These are phyloP conservation scores for Trematomus bernacchii DNA, from an alignment of 2,797 vertebrate species.

Conservation along the genomic window DNA sequence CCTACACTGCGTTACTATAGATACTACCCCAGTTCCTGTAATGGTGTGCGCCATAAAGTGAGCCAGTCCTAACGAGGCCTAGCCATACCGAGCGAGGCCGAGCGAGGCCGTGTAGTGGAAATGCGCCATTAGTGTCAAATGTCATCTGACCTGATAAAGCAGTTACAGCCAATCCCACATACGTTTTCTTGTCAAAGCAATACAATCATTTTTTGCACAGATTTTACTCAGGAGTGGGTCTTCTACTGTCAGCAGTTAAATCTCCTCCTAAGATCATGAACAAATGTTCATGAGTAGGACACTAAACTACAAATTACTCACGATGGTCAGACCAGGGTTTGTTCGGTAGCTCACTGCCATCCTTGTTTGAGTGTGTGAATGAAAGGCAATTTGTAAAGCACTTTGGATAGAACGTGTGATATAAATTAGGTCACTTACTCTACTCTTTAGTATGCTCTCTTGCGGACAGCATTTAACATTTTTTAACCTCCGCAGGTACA, in stretches of 20 bases:
- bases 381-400: neutral
- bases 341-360: neutral
- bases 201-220: neutral
- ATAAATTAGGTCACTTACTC: neutral
- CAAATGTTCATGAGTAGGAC: neutral
- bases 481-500: neutral
- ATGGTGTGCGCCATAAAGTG: too few relatives aligned
- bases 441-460: neutral
- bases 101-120: too few relatives aligned
- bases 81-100: too few relatives aligned
- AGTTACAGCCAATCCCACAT: neutral
- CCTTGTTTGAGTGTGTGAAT: too few relatives aligned
- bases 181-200: neutral
- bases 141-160: neutral
- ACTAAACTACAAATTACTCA: neutral
- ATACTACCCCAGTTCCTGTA: too few relatives aligned
- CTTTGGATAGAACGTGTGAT: neutral
- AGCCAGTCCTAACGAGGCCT: too few relatives aligned
- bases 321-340: too few relatives aligned
- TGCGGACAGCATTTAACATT: neutral
- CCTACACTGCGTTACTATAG: too few relatives aligned
- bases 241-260: neutral
- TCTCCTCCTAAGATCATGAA: neutral
- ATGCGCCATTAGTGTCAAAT: neutral
- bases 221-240: neutral